Base-by-base conservation (phyloP, 2,113 vertebrate genomes). In the Trichomycterus rosablanca region DNA sequence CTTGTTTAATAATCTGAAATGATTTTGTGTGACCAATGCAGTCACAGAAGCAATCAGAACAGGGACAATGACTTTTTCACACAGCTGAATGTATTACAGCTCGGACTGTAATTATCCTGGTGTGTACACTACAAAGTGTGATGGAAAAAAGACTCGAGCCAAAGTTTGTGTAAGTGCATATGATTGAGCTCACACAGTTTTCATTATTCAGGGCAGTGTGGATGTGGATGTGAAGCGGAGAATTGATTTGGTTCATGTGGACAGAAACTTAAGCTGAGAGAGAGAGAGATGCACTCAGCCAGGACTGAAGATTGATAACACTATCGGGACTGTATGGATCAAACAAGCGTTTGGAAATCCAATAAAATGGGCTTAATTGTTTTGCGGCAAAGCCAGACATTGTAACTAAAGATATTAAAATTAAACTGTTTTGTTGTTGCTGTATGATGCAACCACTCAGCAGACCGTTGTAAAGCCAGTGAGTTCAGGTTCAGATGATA, bases 201-300 rank as follows among this genome's bases (percentile, higher is more conserved):
- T 58, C 23, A 51, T 46, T 24, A 61, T 66, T 66, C 22, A 35
- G 32, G 22, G 24, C 59, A 18, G 24, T 11, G 18, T 43, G n/a
- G n/a, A n/a, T n/a, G 30, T 45, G 30, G 37, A 57, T 50, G 43
- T 71, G 40, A 51, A 67, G 54, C 62, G 54, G 3, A 16, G 11
- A 32, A 71, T 67, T 18, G 54, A 71, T 56, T 39, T 22, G 4
- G 7, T 52, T 45, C 35, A 35, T 43, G 40, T 14, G 48, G 53
- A 37, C 28, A 49, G 61, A 66, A 62, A 66, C 22, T 45, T 51
- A 34, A 39, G 57, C 23, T 10, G n/a, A n/a, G 43, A 24, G 39
- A 35, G 37, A 20, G n/a, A 49, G 20, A 24, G 18, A 20, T 30
- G 19, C 28, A 44, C 18, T 18, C 50, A 53, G 14, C 23, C 26